These are phyloP conservation scores for Exocentrus adspersus DNA, from an alignment of 2,888 invertebrate genomes.

Conservation along the genomic window DNA sequence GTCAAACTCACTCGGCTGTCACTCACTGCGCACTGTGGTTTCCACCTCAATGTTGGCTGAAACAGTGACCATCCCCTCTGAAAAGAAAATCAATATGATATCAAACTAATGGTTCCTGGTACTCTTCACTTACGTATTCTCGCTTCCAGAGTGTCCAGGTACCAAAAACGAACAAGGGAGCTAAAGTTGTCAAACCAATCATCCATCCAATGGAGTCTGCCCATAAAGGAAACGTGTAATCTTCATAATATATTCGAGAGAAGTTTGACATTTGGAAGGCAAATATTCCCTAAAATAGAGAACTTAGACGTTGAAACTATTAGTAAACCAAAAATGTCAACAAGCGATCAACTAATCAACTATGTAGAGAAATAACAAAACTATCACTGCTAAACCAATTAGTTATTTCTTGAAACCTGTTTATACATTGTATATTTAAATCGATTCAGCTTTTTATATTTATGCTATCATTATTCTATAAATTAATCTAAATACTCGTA, in stretches of 20 bases:
- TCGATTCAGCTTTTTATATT: too few species aligned
- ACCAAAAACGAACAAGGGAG: constrained; percentile 75
- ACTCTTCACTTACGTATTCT: constrained; percentile 59
- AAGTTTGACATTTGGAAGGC: constrained; percentile 78
- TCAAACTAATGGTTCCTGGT: neutral
- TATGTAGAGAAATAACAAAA: too few species aligned
- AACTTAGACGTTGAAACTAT: too few species aligned
- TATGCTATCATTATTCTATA: too few species aligned
- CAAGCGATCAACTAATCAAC: too few species aligned
- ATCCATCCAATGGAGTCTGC: constrained; percentile 78
- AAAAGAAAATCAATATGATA: constrained; percentile 31
- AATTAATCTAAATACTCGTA: too few species aligned
- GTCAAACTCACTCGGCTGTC: constrained; percentile 44
- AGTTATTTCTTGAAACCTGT: too few species aligned
- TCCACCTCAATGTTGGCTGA: constrained; percentile 66
- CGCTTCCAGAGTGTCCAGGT: constrained; percentile 62
- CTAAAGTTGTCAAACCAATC: constrained; percentile 75
- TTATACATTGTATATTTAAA: too few species aligned
- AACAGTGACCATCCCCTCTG: constrained; percentile 68
- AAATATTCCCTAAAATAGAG: constrained; percentile 73
- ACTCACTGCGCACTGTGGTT: constrained; percentile 59
- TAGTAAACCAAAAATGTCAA: too few species aligned
- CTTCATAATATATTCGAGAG: constrained; percentile 71
- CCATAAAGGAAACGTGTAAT: constrained; percentile 75
- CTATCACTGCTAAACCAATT: too few species aligned